A percentile compares a stretch with the other conserved stretches of the same genome.
Evolutionary conservation across 2,797 vertebrate genomes (phyloP).

Genomic region (Trachurus trachurus): DNA sequence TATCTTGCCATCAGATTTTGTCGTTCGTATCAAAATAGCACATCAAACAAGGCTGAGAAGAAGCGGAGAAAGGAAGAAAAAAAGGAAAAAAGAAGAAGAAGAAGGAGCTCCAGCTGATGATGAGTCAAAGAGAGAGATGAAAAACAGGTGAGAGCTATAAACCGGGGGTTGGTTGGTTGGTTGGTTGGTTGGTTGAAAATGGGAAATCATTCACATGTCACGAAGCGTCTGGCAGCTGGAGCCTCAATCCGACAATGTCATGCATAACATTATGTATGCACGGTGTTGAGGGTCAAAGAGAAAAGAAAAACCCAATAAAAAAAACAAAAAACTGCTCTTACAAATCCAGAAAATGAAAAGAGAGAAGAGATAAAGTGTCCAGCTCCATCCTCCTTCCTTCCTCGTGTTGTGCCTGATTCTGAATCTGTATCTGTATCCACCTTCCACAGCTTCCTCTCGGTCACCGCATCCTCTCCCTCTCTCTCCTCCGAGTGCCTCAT

Average conservation of each 20-base stretch:
- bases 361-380: slow-evolving; percentile 48
- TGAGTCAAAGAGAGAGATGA: slow-evolving; percentile 38
- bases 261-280: slow-evolving; percentile 75
- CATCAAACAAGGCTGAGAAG: slow-evolving; percentile 56
- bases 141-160: slow-evolving; percentile 38
- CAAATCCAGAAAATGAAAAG: slow-evolving; percentile 43
- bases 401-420: slow-evolving; percentile 7
- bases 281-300: slow-evolving; percentile 62
- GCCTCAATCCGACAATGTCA: slow-evolving; percentile 82
- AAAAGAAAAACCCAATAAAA: neutral
- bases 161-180: neutral
- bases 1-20: slow-evolving; percentile 53
- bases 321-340: slow-evolving; percentile 73
- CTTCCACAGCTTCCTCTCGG: slow-evolving; percentile 75
- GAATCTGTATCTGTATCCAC: slow-evolving; percentile 51
- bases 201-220: slow-evolving; percentile 82
- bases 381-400: slow-evolving; percentile 39
- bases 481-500: slow-evolving; percentile 84
- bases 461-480: slow-evolving; percentile 78
- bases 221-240: slow-evolving; percentile 82
- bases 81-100: slow-evolving; percentile 1
- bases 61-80: too few species aligned
- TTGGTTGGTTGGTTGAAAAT: slow-evolving; percentile 38
- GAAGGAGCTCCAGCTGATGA: slow-evolving; percentile 43
- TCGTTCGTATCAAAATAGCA: slow-evolving; percentile 66